Evolutionary conservation across 2,797 vertebrate genomes (phyloP).

Genomic region (Rhinichthys osculus): DNA sequence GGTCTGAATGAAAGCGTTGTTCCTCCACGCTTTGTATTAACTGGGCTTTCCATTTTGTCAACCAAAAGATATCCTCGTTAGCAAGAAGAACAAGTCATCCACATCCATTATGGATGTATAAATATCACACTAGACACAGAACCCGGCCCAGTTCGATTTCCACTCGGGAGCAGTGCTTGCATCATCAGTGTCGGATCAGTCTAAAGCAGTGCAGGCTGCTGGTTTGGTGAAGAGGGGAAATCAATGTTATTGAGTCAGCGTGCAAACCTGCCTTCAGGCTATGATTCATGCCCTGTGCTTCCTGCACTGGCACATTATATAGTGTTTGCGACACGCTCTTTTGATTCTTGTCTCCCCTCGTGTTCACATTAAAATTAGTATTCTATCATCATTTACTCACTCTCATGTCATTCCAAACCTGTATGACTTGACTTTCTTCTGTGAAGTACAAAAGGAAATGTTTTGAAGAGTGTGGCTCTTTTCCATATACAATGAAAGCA

Average conservation of each 20-base stretch:
- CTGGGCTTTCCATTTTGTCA: slow-evolving; percentile 13
- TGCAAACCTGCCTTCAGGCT: slow-evolving; percentile 19
- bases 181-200: slow-evolving; percentile 48
- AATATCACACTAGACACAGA: slow-evolving; percentile 35
- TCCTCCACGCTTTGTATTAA: neutral
- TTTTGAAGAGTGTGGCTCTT: neutral
- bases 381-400: neutral
- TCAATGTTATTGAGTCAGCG: slow-evolving; percentile 53
- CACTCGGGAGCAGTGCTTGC: slow-evolving; percentile 29
- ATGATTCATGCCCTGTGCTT: slow-evolving; percentile 41
- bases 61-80: slow-evolving; percentile 3
- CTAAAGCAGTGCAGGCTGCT: slow-evolving; percentile 47
- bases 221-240: slow-evolving; percentile 47
- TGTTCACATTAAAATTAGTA: neutral
- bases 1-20: neutral
- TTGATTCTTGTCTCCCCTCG: neutral
- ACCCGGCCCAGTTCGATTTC: slow-evolving; percentile 33
- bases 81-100: slow-evolving; percentile 23
- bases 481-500: neutral
- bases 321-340: neutral
- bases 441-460: neutral
- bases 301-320: slow-evolving; percentile 26
- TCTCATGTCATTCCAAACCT: neutral
- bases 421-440: neutral
- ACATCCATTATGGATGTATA: slow-evolving; percentile 13